phyloP scores from a whole-genome alignment of 1,140 invertebrate genomes.

The Octopus sinensis region DNA sequence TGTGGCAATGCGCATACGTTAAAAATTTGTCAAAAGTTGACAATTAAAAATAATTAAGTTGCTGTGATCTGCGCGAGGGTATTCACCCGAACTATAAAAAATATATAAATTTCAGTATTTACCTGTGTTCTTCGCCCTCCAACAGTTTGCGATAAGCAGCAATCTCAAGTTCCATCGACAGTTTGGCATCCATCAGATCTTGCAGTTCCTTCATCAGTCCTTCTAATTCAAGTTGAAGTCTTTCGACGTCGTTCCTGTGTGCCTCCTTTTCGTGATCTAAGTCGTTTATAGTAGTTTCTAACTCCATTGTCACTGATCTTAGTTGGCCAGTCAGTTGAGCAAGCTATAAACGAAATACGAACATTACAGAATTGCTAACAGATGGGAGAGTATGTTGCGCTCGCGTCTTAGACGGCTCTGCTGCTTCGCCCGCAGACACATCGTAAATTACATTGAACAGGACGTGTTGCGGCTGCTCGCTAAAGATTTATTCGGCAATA shows the following conservation, averaged over 20 bases:
- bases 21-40: no score
- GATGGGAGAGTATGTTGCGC: neutral
- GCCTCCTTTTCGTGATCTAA: slow-evolving; percentile 31
- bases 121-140: slow-evolving; percentile 55
- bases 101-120: slow-evolving; percentile 13
- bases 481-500: no score
- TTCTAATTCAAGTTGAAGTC: slow-evolving; percentile 36
- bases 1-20: no score
- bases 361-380: neutral
- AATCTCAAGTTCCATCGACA: slow-evolving; percentile 56
- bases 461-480: no score
- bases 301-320: neutral
- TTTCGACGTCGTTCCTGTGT: slow-evolving; percentile 29
- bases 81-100: neutral
- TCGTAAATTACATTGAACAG: no score
- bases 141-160: slow-evolving; percentile 55
- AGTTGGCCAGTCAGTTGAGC: neutral
- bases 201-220: slow-evolving; percentile 39
- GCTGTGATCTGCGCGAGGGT: neutral
- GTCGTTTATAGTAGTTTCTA: slow-evolving; percentile 13
- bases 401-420: neutral
- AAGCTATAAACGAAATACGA: neutral
- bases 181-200: slow-evolving; percentile 56
- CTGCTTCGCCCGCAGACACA: no score
- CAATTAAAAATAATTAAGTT: neutral